These are phyloP conservation scores for Julus scanicus DNA, from an alignment of 2,888 invertebrate species.

Conservation along the genomic window DNA sequence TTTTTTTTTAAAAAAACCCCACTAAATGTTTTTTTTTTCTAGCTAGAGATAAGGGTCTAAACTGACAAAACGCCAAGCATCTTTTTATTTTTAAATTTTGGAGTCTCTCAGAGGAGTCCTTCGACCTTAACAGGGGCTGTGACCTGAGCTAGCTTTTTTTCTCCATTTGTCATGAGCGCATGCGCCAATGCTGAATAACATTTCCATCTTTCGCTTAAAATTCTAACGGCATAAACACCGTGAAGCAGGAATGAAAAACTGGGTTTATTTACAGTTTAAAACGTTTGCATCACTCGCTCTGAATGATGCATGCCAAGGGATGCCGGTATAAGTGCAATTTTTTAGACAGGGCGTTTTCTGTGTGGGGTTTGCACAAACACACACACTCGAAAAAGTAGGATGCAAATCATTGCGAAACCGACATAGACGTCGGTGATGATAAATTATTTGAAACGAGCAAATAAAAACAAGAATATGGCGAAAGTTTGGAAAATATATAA, in stretches of 20 bases:
- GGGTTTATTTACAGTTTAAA: constrained; percentile 5
- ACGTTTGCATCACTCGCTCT: neutral
- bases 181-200: neutral
- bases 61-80: constrained; percentile 38
- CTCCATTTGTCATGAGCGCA: neutral
- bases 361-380: neutral
- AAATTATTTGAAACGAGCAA: constrained; percentile 24
- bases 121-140: constrained; percentile 12
- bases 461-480: neutral
- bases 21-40: neutral
- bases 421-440: neutral
- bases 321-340: neutral
- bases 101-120: constrained; percentile 18
- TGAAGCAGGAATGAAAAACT: neutral
- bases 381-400: neutral
- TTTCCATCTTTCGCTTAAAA: constrained; percentile 11
- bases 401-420: neutral
- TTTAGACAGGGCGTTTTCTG: neutral
- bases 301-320: neutral
- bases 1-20: neutral
- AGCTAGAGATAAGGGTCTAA: neutral
- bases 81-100: constrained; percentile 23
- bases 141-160: neutral
- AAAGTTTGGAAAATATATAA: neutral
- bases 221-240: neutral